Conservation (phyloP, 2,888 invertebrate genomes). For the Stegophylla sp. region DNA sequence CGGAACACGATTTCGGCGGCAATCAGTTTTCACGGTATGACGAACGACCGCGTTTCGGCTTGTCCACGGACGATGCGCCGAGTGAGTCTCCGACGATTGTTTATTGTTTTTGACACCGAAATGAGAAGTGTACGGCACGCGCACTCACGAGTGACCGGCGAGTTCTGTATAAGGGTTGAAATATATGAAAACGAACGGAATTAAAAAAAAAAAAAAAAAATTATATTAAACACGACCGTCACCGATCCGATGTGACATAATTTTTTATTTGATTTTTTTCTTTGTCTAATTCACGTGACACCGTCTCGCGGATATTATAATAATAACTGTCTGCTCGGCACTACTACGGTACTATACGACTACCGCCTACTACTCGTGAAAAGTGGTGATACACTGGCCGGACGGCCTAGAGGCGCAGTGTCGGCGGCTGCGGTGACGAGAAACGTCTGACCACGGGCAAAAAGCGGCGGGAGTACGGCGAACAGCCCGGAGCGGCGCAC, state of each 20-base stretch:
- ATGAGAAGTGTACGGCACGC: no score
- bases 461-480: constrained; percentile 51
- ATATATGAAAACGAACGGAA: no score
- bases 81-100: no score
- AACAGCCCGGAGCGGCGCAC: constrained; percentile 42
- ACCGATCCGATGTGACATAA: no score
- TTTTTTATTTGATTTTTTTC: not conserved
- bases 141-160: no score
- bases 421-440: constrained; percentile 14
- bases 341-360: not conserved
- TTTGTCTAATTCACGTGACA: no score
- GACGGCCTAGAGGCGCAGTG: constrained; percentile 28
- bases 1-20: not conserved
- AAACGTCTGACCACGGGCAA: constrained; percentile 54
- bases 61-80: no score
- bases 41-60: no score
- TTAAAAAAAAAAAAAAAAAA: no score
- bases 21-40: not conserved
- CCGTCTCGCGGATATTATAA: not conserved
- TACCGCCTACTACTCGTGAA: constrained; percentile 34
- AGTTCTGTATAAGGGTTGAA: no score
- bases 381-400: constrained; percentile 46
- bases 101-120: no score
- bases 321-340: constrained; percentile 5
- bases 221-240: no score